A percentile compares a stretch with the other conserved stretches of the same genome.
Evolutionary conservation across 2,888 invertebrate species (phyloP).

Genomic region (Germaria angustata): DNA sequence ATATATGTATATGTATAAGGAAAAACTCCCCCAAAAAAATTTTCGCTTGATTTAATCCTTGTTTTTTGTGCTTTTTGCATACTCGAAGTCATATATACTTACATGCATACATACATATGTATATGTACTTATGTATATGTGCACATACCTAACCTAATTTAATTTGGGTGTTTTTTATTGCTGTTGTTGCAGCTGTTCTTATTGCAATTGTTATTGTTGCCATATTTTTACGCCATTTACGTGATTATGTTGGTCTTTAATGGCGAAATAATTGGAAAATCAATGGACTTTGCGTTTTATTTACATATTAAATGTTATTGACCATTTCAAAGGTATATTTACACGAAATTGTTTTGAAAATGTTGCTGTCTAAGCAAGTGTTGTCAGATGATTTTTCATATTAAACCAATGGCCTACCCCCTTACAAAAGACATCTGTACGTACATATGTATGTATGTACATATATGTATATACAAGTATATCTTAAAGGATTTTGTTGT

Average conservation of each 20-base stretch:
- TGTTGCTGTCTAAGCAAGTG: too few relatives aligned
- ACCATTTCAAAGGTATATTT: not conserved
- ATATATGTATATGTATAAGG: not conserved
- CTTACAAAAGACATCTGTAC: too few relatives aligned
- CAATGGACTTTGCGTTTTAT: not conserved
- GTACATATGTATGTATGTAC: not conserved
- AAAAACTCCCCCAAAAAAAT: slow-evolving; percentile 34
- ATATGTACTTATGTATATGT: too few relatives aligned
- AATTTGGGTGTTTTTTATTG: not conserved
- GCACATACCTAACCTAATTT: slow-evolving; percentile 52
- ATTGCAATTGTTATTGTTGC: slow-evolving; percentile 11
- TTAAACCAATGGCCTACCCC: too few relatives aligned
- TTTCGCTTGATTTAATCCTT: not conserved
- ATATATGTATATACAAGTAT: too few relatives aligned
- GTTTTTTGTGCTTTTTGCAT: slow-evolving; percentile 33
- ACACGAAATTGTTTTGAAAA: too few relatives aligned
- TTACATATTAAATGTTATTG: not conserved
- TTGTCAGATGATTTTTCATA: too few relatives aligned
- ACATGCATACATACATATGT: too few relatives aligned
- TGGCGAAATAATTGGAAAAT: not conserved
- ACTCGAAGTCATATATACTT: not conserved
- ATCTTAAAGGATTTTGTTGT: too few relatives aligned
- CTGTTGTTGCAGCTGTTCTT: not conserved
- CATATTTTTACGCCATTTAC: slow-evolving; percentile 26
- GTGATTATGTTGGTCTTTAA: slow-evolving; percentile 5